A percentile compares a stretch with the other conserved stretches of the same genome.
phyloP scores from a whole-genome alignment of 2,113 vertebrate genomes.

The Onychostoma macrolepis region DNA sequence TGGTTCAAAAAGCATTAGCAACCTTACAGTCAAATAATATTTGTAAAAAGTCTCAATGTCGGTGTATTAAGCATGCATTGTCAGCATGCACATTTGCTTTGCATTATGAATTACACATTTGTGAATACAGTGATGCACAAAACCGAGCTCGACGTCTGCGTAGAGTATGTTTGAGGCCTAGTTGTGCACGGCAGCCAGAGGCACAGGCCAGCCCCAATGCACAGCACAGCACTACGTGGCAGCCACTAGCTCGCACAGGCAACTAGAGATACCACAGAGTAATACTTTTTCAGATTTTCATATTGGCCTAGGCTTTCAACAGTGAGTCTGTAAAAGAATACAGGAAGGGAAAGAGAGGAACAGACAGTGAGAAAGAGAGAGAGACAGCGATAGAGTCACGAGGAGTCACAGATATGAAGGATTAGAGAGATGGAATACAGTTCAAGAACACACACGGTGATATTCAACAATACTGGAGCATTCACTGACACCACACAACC shows the following conservation, averaged over 20 bases:
- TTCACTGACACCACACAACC: conserved; percentile 32
- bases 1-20: neutral
- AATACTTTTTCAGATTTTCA: conserved; percentile 58
- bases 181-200: conserved; percentile 14
- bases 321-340: conserved; percentile 60
- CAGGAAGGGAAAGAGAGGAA: conserved; percentile 35
- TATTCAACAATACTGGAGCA: conserved; percentile 17
- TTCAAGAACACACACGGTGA: conserved; percentile 27
- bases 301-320: conserved; percentile 56
- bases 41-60: neutral
- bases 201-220: conserved; percentile 21
- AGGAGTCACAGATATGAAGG: conserved; percentile 53
- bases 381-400: conserved; percentile 35
- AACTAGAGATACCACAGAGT: conserved; percentile 34
- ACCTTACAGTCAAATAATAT: neutral
- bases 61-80: neutral
- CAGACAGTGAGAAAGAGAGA: conserved; percentile 21
- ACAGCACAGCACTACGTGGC: conserved; percentile 40
- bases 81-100: neutral
- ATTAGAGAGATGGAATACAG: conserved; percentile 43
- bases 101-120: neutral
- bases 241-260: conserved; percentile 42
- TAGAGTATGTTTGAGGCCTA: neutral
- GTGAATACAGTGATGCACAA: neutral
- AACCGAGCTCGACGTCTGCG: neutral